Base-by-base conservation (phyloP, 2,113 vertebrate species). In the crab-eating macaque (Macaca fascicularis) region DNA sequence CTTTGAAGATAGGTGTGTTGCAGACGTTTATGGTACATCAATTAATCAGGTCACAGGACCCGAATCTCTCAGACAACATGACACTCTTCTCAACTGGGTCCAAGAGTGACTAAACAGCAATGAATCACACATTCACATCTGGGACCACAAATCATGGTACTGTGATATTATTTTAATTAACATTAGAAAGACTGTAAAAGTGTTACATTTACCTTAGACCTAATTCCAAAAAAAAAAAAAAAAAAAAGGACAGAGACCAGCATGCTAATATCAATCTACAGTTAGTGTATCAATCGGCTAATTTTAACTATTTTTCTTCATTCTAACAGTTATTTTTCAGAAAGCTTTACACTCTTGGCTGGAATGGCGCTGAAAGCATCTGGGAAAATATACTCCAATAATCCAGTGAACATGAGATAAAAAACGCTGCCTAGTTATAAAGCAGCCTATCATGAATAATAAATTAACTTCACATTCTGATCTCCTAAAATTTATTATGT, bases 231-330 rank as follows among this genome's bases (percentile, higher is more conserved):
- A 38, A 93, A 84, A 23, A 11, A 93, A 84, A 23, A 11, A 78
- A 35, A 55, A 78, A 40, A 93, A 86, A 13, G 9, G 55, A 45
- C 35, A 22, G 35, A 83, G 2, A 22, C 14, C 27, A 32, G 43
- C 17, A 23, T 83, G 27, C 20, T 74, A 59, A 74, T 74, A 45
- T 35, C 25, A 70, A 59, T 57, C 16, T 67, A 32, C 13, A 35
- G 84, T 88, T 90, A 69, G 11, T 22, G 61, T 80, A 94, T 16
- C 13, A 74, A 93, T 35, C 57, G 78, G 45, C 17, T 90, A 55
- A 83, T 75, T 98, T 97, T 74, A 94, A 74, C 96, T 61, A 57
- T 9, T 93, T 57, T 82, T 23, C 4, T 38, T 83, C 76, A 89
- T 94, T 95, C 45, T 92, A 78, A 93, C 38, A 79, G 30, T 93